Conservation (phyloP, 2,888 invertebrate species). For the Apamea epomidion region DNA sequence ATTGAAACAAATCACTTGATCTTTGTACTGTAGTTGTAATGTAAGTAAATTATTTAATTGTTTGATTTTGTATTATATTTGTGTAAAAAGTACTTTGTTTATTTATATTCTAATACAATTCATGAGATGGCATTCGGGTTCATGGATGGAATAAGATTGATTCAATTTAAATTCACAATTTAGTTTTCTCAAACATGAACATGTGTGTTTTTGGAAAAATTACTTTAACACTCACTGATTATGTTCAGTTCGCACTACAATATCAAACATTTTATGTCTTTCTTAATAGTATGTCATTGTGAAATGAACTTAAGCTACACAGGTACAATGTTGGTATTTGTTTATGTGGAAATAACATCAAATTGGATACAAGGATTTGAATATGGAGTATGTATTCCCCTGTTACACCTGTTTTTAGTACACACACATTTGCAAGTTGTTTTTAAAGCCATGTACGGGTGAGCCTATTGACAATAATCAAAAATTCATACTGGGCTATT, state of each 20-base stretch:
- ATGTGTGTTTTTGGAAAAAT: not conserved
- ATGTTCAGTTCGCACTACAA: not conserved
- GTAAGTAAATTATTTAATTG: constrained; percentile 13
- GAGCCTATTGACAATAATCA: not conserved
- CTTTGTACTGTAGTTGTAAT: not conserved
- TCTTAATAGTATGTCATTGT: not conserved
- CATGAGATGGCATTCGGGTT: not conserved
- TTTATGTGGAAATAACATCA: not conserved
- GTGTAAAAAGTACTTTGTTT: constrained; percentile 11
- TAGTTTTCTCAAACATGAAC: not conserved
- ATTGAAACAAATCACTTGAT: constrained; percentile 92
- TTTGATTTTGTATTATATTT: constrained; percentile 15
- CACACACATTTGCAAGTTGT: not conserved
- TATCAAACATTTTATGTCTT: not conserved
- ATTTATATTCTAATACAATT: not conserved
- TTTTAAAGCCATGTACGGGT: too few relatives aligned
- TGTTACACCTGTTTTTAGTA: not conserved
- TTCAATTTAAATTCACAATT: not conserved
- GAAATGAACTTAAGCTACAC: not conserved
- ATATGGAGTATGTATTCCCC: too few relatives aligned
- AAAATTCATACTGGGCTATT: not conserved
- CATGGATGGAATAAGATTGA: not conserved
- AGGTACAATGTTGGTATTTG: not conserved
- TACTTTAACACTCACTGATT: not conserved
- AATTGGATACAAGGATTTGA: not conserved